Conservation (phyloP, 2,888 invertebrate species). For the Himalopsyche tibetana region DNA sequence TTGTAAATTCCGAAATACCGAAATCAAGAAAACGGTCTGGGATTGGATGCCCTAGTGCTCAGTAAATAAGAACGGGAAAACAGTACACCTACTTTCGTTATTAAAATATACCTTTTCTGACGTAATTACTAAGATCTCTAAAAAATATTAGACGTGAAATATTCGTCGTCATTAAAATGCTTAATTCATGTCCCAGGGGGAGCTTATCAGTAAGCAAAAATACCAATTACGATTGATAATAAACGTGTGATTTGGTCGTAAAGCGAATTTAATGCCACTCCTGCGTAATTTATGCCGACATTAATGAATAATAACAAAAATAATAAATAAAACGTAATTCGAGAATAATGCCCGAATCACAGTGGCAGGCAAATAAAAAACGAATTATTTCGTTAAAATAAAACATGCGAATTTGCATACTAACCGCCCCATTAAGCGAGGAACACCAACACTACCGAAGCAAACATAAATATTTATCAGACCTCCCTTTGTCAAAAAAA, state of each 20-base stretch:
- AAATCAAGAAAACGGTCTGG: too few species aligned
- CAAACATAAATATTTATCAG: conserved; percentile 34
- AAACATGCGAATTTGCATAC: conserved; percentile 22
- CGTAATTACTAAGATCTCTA: too few species aligned
- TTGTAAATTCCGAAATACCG: too few species aligned
- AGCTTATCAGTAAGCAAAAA: conserved; percentile 11
- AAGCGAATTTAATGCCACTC: conserved; percentile 5
- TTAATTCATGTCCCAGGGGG: not conserved
- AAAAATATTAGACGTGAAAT: too few species aligned
- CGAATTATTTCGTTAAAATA: conserved; percentile 34
- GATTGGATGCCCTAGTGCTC: too few species aligned
- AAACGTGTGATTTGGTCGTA: conserved; percentile 18
- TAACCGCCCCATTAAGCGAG: conserved; percentile 26
- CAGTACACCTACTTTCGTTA: too few species aligned
- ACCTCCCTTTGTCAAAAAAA: conserved; percentile 10
- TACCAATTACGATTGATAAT: conserved; percentile 12
- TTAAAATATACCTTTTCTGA: too few species aligned
- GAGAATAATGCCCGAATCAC: conserved; percentile 22
- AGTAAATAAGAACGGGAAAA: too few species aligned
- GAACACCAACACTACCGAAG: not conserved
- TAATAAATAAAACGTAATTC: conserved; percentile 15
- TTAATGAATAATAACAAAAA: conserved; percentile 32
- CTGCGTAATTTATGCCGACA: not conserved
- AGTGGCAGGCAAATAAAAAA: conserved; percentile 31
- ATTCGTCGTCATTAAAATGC: not conserved